These are phyloP conservation scores for Scaptodrosophila latifasciaeformis DNA, from an alignment of 2,888 invertebrate species.

Conservation along the genomic window DNA sequence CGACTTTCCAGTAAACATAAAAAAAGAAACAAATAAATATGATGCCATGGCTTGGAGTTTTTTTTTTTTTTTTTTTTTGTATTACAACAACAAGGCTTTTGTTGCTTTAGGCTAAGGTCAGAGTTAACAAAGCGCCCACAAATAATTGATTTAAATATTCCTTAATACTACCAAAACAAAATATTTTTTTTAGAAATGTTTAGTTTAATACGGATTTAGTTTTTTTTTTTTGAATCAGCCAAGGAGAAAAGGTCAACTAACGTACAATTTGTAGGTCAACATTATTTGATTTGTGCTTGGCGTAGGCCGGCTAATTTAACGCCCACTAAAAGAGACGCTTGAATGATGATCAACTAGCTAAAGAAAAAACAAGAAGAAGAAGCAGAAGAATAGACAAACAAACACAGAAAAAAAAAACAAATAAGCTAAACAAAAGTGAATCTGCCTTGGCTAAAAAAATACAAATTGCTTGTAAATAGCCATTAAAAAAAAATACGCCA, in stretches of 20 bases:
- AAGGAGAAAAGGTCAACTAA: conserved; percentile 59
- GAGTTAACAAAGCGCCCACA: conserved; percentile 61
- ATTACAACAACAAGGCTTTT: too few relatives aligned
- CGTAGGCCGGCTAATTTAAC: conserved; percentile 61
- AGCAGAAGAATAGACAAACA: not conserved
- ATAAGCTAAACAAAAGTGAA: conserved; percentile 58
- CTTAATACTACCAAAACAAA: conserved; percentile 1
- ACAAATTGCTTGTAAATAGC: conserved; percentile 55
- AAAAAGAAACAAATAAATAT: too few relatives aligned
- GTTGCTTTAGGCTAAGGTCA: conserved; percentile 60
- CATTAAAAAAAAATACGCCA: conserved; percentile 14
- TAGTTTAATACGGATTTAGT: conserved; percentile 14
- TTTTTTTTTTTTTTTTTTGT: too few relatives aligned
- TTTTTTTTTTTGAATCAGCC: conserved; percentile 28
- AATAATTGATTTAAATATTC: conserved; percentile 70
- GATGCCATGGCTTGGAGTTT: too few relatives aligned
- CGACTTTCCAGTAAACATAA: not conserved
- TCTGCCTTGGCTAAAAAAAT: conserved; percentile 43
- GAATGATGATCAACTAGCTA: conserved; percentile 10
- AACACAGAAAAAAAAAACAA: not conserved
- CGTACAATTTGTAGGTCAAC: conserved; percentile 65
- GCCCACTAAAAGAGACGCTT: conserved; percentile 36
- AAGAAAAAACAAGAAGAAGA: conserved; percentile 5
- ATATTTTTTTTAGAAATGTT: not conserved
- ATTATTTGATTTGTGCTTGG: conserved; percentile 60